These are phyloP conservation scores for Glandiceps talaboti DNA, from an alignment of 53 echinoderm and acorn worm species.

Conservation along the genomic window DNA sequence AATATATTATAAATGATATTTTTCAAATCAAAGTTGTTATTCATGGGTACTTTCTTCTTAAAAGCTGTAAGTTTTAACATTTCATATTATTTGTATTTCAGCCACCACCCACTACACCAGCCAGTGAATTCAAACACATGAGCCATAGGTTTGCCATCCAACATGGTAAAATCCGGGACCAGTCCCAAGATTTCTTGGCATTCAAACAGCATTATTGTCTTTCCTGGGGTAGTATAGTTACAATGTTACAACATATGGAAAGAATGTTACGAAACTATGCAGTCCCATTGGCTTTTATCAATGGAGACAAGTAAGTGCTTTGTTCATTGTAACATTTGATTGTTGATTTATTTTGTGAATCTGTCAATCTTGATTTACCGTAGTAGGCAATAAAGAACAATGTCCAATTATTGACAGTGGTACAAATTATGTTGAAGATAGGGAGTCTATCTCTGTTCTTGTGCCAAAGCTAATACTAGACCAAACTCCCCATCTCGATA, in stretches of 20 bases:
- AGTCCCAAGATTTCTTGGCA: conserved; percentile 60
- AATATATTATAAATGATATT: too few relatives aligned
- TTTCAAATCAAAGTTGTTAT: too few relatives aligned
- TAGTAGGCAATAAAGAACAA: too few relatives aligned
- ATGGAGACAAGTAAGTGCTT: conserved; percentile 62
- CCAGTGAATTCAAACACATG: conserved; percentile 86
- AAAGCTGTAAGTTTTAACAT: background rate
- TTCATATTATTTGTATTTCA: conserved; percentile 4
- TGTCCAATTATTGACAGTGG: too few relatives aligned
- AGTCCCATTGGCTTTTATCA: conserved; percentile 84
- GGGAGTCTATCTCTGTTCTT: too few relatives aligned
- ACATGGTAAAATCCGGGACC: conserved; percentile 55
- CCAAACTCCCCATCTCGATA: too few relatives aligned
- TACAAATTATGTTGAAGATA: too few relatives aligned
- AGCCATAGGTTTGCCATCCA: conserved; percentile 73
- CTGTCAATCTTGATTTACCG: too few relatives aligned
- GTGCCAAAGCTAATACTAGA: too few relatives aligned
- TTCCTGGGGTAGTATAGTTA: conserved; percentile 90
- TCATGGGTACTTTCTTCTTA: too few relatives aligned
- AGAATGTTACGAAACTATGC: conserved; percentile 65
- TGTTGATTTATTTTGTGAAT: too few relatives aligned
- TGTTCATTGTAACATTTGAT: too few relatives aligned
- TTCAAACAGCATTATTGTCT: conserved; percentile 93
- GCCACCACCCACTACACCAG: conserved; percentile 98
- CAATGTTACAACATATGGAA: conserved; percentile 65